phyloP scores from a whole-genome alignment of 2,888 invertebrate genomes.

The Phyto melanocephala region DNA sequence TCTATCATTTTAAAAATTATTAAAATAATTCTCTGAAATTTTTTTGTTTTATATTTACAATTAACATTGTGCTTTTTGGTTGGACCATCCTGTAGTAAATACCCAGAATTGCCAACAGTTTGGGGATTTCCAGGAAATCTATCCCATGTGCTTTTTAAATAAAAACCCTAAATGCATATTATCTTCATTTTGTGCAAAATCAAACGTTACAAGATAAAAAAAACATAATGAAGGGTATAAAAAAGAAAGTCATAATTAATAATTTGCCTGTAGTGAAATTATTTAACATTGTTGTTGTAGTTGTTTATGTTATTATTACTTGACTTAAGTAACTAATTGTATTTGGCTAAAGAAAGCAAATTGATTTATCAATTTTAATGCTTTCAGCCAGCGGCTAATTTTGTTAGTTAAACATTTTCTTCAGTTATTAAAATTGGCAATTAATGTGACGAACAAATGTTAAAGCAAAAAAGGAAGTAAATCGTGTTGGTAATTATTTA shows the following conservation, averaged over 20 bases:
- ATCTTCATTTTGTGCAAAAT: constrained; percentile 22
- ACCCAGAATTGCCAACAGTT: no score
- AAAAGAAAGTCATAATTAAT: constrained; percentile 42
- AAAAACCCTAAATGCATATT: not conserved
- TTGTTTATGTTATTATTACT: not conserved
- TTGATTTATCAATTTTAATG: constrained; percentile 12
- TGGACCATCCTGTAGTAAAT: no score
- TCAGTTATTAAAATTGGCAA: not conserved
- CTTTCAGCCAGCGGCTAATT: not conserved
- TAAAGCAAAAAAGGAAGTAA: constrained; percentile 26
- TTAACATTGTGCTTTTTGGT: no score
- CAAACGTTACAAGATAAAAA: not conserved
- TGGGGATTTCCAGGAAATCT: no score
- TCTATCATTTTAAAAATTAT: no score
- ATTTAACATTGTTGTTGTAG: constrained; percentile 24
- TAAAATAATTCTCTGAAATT: no score
- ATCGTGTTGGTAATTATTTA: not conserved
- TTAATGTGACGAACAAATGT: not conserved
- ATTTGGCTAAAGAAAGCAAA: constrained; percentile 15
- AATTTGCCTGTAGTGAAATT: constrained; percentile 34
- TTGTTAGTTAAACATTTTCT: not conserved
- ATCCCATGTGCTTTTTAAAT: no score
- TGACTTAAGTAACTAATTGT: constrained; percentile 20
- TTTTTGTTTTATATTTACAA: no score
- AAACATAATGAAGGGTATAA: not conserved